These are phyloP conservation scores for Cephonodes hylas DNA, from an alignment of 2,888 invertebrate genomes.

Conservation along the genomic window DNA sequence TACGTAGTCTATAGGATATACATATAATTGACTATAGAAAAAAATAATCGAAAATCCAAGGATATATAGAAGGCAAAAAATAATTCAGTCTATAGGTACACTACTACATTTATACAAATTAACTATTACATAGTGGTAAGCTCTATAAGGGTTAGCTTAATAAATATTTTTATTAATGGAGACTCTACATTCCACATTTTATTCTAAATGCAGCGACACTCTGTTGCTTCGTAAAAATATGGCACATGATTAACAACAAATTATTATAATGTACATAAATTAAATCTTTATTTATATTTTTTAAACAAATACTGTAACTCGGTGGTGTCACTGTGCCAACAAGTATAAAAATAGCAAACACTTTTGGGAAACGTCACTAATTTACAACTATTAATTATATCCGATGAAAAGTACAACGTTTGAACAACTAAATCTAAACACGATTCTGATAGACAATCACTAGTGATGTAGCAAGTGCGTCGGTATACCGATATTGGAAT, in stretches of 20 bases:
- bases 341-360: constrained; percentile 5
- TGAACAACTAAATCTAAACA: background rate
- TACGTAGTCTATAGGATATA: constrained; percentile 5
- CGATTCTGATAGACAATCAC: background rate
- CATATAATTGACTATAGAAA: constrained; percentile 32
- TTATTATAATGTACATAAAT: constrained; percentile 1
- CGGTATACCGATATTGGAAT: background rate
- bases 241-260: constrained; percentile 3
- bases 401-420: background rate
- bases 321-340: constrained; percentile 6
- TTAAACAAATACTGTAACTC: background rate
- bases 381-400: background rate
- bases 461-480: background rate
- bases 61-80: constrained; percentile 37
- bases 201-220: background rate
- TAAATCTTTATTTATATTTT: background rate
- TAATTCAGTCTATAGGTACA: constrained; percentile 50
- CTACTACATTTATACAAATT: constrained; percentile 9
- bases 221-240: constrained; percentile 1
- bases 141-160: constrained; percentile 3
- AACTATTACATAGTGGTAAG: background rate
- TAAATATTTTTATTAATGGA: background rate
- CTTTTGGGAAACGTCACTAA: constrained; percentile 1
- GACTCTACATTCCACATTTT: background rate
- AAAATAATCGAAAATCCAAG: constrained; percentile 20